phyloP scores from a whole-genome alignment of 2,113 vertebrate species.

The Otus sunia region DNA sequence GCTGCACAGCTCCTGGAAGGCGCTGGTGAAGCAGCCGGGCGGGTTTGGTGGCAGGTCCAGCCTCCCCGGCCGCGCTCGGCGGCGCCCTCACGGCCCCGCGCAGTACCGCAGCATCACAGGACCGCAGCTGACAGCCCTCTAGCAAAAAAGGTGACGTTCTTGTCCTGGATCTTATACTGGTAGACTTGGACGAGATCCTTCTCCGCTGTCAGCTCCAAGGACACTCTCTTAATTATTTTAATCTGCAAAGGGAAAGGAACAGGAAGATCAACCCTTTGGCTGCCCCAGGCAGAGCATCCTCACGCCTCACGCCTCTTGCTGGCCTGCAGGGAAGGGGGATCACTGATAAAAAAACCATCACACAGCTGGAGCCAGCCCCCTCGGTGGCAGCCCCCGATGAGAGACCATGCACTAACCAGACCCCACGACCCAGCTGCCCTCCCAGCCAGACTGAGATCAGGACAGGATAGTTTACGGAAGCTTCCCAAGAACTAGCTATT shows the following conservation, averaged over 20 bases:
- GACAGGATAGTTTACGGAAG: background rate
- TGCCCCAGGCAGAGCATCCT: background rate
- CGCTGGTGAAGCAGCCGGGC: background rate
- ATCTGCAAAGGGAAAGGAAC: constrained; percentile 73
- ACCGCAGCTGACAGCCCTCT: constrained; percentile 87
- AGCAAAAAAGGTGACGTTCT: constrained; percentile 88
- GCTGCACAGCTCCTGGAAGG: background rate
- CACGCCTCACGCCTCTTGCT: fast-evolving
- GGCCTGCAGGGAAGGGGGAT: background rate
- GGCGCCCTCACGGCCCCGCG: fast-evolving
- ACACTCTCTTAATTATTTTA: constrained; percentile 78
- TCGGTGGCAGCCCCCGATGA: background rate
- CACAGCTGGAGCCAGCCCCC: background rate
- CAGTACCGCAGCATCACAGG: constrained; percentile 68
- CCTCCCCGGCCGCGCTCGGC: fast-evolving
- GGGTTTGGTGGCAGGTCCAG: background rate
- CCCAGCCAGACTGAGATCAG: background rate
- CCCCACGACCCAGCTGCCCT: background rate
- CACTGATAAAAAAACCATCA: background rate
- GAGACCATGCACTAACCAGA: background rate
- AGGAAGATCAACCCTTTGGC: background rate
- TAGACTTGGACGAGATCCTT: constrained; percentile 72
- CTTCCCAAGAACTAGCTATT: background rate
- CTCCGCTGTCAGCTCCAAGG: background rate
- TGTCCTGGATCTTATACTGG: constrained; percentile 95